A percentile compares a stretch with the other conserved stretches of the same genome.
Evolutionary conservation across 2,113 vertebrate genomes (phyloP).

Genomic region (Colinus virginianus): DNA sequence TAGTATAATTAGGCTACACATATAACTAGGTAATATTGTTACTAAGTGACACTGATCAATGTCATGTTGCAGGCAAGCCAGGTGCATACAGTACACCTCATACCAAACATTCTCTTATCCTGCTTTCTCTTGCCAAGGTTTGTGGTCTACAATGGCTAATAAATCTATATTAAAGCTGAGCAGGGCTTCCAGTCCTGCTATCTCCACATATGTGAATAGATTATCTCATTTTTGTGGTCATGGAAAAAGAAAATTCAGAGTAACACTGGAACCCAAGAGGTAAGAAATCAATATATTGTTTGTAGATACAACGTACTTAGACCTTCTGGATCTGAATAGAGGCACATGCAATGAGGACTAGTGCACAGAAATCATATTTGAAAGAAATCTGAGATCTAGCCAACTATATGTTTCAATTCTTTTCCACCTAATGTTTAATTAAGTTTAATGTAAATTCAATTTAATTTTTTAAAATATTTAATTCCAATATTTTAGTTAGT

Average conservation of each 20-base stretch:
- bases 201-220: too few species aligned
- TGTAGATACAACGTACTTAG: accelerated
- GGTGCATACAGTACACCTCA: too few species aligned
- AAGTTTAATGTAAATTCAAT: too few species aligned
- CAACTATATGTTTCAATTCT: neutral
- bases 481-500: neutral
- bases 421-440: neutral
- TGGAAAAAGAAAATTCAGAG: neutral
- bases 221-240: neutral
- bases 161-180: too few species aligned
- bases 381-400: neutral
- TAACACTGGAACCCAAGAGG: neutral
- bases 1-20: too few species aligned
- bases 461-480: neutral
- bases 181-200: too few species aligned
- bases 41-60: too few species aligned
- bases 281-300: neutral
- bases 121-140: too few species aligned
- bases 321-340: neutral
- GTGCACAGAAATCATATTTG: neutral
- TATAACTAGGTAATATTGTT: too few species aligned
- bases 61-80: too few species aligned
- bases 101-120: too few species aligned
- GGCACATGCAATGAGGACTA: neutral
- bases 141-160: too few species aligned